Evolutionary conservation across 2,888 invertebrate genomes (phyloP).

Genomic region (Brachypterus glaber): DNA sequence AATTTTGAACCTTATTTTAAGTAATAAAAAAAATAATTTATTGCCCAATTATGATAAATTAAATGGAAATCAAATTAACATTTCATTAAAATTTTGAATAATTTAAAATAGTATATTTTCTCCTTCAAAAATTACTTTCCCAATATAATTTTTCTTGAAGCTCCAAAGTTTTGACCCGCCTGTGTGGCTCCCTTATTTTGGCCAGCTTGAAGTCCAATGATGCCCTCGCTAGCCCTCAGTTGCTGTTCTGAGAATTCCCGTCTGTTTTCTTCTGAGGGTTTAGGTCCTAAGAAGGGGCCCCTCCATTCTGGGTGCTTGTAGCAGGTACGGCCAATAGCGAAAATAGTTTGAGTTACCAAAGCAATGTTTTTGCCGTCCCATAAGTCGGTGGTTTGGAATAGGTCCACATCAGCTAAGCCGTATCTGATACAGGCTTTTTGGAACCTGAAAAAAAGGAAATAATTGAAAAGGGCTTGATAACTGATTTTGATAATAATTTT

Average conservation of each 20-base stretch:
- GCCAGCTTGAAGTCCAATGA: constrained; percentile 83
- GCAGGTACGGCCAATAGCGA: constrained; percentile 79
- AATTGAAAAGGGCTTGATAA: no score
- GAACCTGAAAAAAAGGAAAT: constrained; percentile 56
- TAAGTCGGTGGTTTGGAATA: constrained; percentile 86
- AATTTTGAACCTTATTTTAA: no score
- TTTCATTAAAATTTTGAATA: no score
- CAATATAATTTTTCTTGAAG: constrained; percentile 69
- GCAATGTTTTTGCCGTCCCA: constrained; percentile 87
- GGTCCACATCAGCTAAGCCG: constrained; percentile 77
- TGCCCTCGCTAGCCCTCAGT: constrained; percentile 67
- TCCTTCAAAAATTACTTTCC: constrained; percentile 67
- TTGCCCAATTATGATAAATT: no score
- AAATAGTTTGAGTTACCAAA: constrained; percentile 78
- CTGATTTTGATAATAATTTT: no score
- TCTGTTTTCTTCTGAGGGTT: constrained; percentile 75
- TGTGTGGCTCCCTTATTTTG: constrained; percentile 77
- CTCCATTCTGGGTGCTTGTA: constrained; percentile 78
- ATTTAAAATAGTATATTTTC: no score
- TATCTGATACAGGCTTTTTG: constrained; percentile 72
- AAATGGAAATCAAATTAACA: no score
- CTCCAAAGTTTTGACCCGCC: constrained; percentile 81
- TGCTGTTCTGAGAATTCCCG: constrained; percentile 75
- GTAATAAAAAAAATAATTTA: no score
- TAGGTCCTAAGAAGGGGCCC: constrained; percentile 74